Conservation (phyloP, 2,113 vertebrate species). For the Nannospalax galili region DNA sequence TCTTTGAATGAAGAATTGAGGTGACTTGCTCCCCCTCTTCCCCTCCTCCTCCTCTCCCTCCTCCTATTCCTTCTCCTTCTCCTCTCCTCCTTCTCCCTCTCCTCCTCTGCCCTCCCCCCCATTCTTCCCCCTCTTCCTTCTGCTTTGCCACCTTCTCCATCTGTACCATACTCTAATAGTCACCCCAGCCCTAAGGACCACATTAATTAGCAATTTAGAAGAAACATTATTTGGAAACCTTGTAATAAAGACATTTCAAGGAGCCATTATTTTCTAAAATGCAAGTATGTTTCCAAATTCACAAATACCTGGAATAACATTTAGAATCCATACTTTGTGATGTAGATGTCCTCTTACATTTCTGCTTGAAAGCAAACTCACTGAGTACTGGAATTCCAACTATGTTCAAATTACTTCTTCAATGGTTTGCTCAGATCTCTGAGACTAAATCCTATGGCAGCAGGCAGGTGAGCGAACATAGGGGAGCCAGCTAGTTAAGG, state of each 20-base stretch:
- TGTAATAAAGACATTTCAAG: neutral
- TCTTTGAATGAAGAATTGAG: neutral
- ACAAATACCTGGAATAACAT: neutral
- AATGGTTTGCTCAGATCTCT: neutral
- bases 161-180: neutral
- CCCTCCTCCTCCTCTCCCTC: neutral
- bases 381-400: neutral
- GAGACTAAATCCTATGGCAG: neutral
- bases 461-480: accelerated
- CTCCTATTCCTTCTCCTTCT: neutral
- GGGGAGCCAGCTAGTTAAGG: neutral
- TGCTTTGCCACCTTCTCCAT: no score
- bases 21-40: neutral
- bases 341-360: neutral
- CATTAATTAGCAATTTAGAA: neutral
- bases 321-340: neutral
- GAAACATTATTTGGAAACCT: neutral
- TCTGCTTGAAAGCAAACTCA: neutral
- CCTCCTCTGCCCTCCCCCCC: no score
- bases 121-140: no score
- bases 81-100: neutral
- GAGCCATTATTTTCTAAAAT: neutral
- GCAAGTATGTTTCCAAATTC: neutral
- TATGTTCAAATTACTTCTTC: neutral
- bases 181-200: neutral